A percentile compares a stretch with the other conserved stretches of the same genome.
phyloP scores from a whole-genome alignment of 2,888 invertebrate genomes.

The Micoletzkya japonica region DNA sequence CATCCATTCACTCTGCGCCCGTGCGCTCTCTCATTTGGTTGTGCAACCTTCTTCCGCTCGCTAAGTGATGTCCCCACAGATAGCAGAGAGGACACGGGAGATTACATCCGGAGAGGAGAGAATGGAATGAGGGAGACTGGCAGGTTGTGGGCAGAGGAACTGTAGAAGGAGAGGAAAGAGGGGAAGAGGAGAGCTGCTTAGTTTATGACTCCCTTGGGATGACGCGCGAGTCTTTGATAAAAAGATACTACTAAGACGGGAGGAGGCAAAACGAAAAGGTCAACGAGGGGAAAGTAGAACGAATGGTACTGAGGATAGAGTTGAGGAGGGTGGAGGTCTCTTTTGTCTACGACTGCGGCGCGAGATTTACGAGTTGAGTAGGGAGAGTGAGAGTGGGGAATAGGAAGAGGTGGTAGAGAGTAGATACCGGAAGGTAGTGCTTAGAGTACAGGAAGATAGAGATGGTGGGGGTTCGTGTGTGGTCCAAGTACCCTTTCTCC shows the following conservation, averaged over 20 bases:
- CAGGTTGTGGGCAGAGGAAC: neutral
- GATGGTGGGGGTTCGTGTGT: neutral
- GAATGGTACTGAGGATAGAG: too few relatives aligned
- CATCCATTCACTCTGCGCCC: too few relatives aligned
- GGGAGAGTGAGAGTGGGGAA: too few relatives aligned
- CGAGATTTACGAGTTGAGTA: too few relatives aligned
- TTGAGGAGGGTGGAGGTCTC: too few relatives aligned
- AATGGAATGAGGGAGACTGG: neutral
- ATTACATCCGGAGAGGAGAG: neutral
- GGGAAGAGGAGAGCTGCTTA: neutral
- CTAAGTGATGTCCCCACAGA: neutral
- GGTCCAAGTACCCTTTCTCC: neutral
- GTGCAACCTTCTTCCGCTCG: neutral
- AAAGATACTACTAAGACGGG: too few relatives aligned
- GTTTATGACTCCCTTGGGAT: neutral
- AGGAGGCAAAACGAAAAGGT: too few relatives aligned
- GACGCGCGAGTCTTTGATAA: too few relatives aligned
- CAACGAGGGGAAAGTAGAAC: too few relatives aligned
- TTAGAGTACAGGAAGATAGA: neutral
- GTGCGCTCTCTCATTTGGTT: neutral
- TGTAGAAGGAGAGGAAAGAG: neutral
- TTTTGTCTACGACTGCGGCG: too few relatives aligned
- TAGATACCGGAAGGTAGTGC: neutral
- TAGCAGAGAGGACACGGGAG: neutral
- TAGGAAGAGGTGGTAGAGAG: too few relatives aligned